Evolutionary conservation across 2,888 invertebrate species (phyloP), one percentile per base, ranked within the genome.

Genomic region (Frankliniella fusca): DNA sequence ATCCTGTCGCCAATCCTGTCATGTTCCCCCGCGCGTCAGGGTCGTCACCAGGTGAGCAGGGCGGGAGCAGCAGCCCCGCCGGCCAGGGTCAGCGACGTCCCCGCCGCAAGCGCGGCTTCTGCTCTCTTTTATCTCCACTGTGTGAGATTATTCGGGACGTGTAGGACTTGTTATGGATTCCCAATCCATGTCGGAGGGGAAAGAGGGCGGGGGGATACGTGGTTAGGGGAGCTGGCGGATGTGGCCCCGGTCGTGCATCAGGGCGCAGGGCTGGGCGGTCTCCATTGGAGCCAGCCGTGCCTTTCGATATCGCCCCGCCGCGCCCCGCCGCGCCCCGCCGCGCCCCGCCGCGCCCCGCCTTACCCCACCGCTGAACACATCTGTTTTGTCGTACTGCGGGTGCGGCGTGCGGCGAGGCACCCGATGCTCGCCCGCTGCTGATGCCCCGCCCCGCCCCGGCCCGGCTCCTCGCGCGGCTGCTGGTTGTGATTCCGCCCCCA

Each of bases 331-430:
- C 11, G 65, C 65, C 20, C 9, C 9, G 50, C 65, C 20, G 27
- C 23, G 70, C 70, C 65, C 9, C 18, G 70, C 70, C 70, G 3
- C 70, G 23, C 70, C 23, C 9, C 70, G 5, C 38, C 38, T 5
- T 5, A 5, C 38, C 38, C 38, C 38, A 38, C 38, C 38, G 5
- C 38, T 5, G 38, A 2, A 3, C 38, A 38, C 54, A 54, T 20
- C 70, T 23, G n/a, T 23, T 20, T 70, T 70, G 70, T 70, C 70
- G 23, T 70, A 70, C 23, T 70, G 70, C 70, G 23, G 70, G 70
- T 23, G 23, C 70, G 12, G 5, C 3, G 38, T 2, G 38, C 38
- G 38, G 15, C 54, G 54, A 54, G 11, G 54, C 15, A 15, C 54
- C 54, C 54, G 54, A 54, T 54, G 54, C 54, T 38, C 15, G 54